These are phyloP conservation scores for Carcinoscorpius rotundicauda DNA, from an alignment of 1,140 invertebrate genomes.

Conservation along the genomic window DNA sequence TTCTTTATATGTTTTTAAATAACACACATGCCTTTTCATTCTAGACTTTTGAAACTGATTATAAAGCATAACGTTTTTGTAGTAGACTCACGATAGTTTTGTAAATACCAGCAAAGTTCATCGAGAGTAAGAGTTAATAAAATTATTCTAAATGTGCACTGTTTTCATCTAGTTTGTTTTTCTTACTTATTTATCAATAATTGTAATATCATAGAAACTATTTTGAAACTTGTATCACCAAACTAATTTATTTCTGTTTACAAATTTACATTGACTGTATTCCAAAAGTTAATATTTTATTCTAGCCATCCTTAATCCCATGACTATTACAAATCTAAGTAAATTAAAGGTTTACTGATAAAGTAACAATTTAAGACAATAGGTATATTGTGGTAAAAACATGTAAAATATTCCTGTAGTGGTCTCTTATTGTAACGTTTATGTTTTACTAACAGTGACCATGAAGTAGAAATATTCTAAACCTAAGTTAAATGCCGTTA, in stretches of 20 bases:
- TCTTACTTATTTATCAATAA: neutral
- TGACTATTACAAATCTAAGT: neutral
- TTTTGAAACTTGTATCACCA: neutral
- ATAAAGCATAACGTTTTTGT: too few species aligned
- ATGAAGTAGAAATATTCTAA: too few species aligned
- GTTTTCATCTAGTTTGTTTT: neutral
- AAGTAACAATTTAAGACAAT: neutral
- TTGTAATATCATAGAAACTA: constrained; percentile 4
- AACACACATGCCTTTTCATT: too few species aligned
- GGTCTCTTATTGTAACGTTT: neutral
- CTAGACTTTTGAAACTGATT: too few species aligned
- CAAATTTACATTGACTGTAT: neutral
- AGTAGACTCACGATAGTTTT: neutral
- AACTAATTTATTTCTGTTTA: neutral
- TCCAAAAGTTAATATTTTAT: neutral
- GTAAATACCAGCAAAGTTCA: neutral
- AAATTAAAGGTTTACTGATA: neutral
- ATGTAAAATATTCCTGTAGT: neutral
- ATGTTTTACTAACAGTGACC: neutral
- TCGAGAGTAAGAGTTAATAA: neutral
- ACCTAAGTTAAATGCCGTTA: too few species aligned
- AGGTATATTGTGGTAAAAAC: neutral
- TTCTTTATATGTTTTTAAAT: too few species aligned
- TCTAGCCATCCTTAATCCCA: neutral
- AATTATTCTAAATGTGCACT: constrained; percentile 1